Base-by-base conservation (phyloP, 1,140 invertebrate genomes). In the Rhynchophorus ferrugineus region DNA sequence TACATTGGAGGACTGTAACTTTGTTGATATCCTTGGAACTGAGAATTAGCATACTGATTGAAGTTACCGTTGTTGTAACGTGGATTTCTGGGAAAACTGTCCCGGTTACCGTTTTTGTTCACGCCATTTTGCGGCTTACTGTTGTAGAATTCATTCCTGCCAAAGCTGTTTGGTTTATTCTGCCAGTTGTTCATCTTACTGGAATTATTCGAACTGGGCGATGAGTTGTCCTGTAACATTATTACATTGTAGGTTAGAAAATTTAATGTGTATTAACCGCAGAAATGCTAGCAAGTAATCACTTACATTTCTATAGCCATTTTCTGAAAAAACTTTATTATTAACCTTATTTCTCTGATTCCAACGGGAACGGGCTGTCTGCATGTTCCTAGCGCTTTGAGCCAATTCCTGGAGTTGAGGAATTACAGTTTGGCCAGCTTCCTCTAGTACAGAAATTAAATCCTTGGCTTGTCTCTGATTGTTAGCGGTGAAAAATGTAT, bases 401-500 rank as follows among this genome's bases (percentile, higher is more conserved):
- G 82, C 81, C 58, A 87, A 63, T 50, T 87, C 83, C 8, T 77
- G 66, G 2, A 90, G 63, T 53, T 84, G 79, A 1, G 84, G 79
- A 54, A 85, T 83, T 13, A 59, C 58, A 7, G 7, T 39, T 69
- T 97, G 94, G 11, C 91, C 93, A 19, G 94, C 92, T 74, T 97
- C 94, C 58, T 86, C 80, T 6, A 97, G 70, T 1, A 97, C 92
- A 8, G 85, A 81, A 41, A 97, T 84, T 53, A 97, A 70, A 64
- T 95, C 92, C 53, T 85, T 85, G 0, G 92, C 90, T 69, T 96
- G 92, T 55, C 91, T 84, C 33, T 82, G 81, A 71, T 98, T 95
- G 41, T 82, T 82, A 35, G 82, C 79, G 0, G 96, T 98, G 71
- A 99, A 98, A 69, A 96, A 96, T 20, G 95, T 97, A 70, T 98